A percentile compares a stretch with the other conserved stretches of the same genome.
Conservation (phyloP, 2,113 vertebrate genomes). For the Megalops atlanticus region DNA sequence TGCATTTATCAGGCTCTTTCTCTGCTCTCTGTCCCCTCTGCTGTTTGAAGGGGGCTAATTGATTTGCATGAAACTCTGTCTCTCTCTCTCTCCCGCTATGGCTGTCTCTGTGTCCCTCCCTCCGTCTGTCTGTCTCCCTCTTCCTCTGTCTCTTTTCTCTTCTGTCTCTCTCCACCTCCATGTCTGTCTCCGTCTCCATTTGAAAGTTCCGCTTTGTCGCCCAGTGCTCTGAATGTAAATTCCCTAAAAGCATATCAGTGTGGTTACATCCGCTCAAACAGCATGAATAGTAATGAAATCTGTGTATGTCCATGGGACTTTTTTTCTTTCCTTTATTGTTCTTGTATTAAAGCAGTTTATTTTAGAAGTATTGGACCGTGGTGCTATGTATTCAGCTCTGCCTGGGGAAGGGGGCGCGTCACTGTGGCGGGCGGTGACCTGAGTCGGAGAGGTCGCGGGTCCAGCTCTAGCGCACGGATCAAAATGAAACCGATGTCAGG, state of each 20-base stretch:
- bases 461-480: slow-evolving; percentile 36
- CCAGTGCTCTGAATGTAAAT: slow-evolving; percentile 16
- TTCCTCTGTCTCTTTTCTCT: too few relatives aligned
- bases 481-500: slow-evolving; percentile 55
- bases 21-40: too few relatives aligned
- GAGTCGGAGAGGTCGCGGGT: slow-evolving; percentile 60
- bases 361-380: slow-evolving; percentile 35
- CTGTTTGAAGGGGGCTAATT: too few relatives aligned
- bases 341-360: slow-evolving; percentile 14
- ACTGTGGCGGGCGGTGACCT: slow-evolving; percentile 60
- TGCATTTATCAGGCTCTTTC: too few relatives aligned
- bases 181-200: too few relatives aligned
- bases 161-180: too few relatives aligned
- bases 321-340: slow-evolving; percentile 20
- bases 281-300: slow-evolving; percentile 35
- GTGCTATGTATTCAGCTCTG: slow-evolving; percentile 35
- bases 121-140: too few relatives aligned
- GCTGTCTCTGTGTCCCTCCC: too few relatives aligned
- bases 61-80: too few relatives aligned
- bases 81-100: too few relatives aligned
- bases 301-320: slow-evolving; percentile 21
- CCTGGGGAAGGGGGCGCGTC: slow-evolving; percentile 50
- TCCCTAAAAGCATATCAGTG: slow-evolving; percentile 30
- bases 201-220: too few relatives aligned
- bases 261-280: slow-evolving; percentile 1